phyloP scores from a whole-genome alignment of 2,888 invertebrate species.

The Ornithoptera priamus region DNA sequence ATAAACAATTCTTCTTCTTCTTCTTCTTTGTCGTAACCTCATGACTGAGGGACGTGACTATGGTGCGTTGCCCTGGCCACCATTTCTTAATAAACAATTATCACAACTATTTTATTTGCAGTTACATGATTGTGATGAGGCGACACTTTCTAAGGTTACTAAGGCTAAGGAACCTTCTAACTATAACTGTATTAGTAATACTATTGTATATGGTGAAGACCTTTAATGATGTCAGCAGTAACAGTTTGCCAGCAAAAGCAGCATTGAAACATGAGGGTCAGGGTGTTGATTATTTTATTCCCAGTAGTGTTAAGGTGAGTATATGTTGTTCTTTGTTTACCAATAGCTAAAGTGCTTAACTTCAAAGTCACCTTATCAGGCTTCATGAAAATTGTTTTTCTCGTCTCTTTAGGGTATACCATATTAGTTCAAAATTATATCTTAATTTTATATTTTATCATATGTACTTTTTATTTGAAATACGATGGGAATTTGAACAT shows the following conservation, averaged over 20 bases:
- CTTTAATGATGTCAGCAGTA: conserved; percentile 38
- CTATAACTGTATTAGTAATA: conserved; percentile 52
- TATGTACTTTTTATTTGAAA: too few relatives aligned
- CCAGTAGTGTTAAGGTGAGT: conserved; percentile 51
- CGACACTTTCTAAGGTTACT: conserved; percentile 52
- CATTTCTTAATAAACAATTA: too few relatives aligned
- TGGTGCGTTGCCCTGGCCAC: too few relatives aligned
- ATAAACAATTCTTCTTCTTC: too few relatives aligned
- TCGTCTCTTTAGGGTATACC: too few relatives aligned
- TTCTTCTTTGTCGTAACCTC: too few relatives aligned
- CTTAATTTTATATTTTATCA: too few relatives aligned
- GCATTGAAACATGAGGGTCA: conserved; percentile 27
- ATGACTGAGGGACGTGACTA: too few relatives aligned
- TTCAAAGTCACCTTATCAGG: neutral
- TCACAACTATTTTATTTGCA: conserved; percentile 26
- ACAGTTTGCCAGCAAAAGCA: conserved; percentile 34
- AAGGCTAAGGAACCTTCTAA: conserved; percentile 53
- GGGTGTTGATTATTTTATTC: conserved; percentile 48
- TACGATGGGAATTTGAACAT: too few relatives aligned
- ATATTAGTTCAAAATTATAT: too few relatives aligned
- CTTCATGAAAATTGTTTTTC: too few relatives aligned
- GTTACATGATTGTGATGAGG: conserved; percentile 43
- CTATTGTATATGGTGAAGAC: conserved; percentile 52
- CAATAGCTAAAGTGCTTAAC: neutral
- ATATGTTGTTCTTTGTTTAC: neutral